These are phyloP conservation scores for Dipodomys merriami DNA, from an alignment of 2,113 vertebrate species.

Conservation along the genomic window DNA sequence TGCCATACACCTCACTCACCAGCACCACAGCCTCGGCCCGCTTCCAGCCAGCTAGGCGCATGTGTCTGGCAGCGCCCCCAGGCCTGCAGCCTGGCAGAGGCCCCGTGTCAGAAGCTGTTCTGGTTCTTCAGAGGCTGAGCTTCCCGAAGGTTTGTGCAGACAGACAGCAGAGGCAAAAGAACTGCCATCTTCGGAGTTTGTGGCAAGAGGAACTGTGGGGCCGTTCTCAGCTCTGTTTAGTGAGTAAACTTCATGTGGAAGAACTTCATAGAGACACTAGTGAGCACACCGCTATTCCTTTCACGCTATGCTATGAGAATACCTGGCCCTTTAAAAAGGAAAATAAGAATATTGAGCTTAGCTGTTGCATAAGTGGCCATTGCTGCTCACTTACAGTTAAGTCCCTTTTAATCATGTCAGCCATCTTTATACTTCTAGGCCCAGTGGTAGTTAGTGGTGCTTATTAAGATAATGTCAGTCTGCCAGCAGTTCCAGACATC, in stretches of 20 bases:
- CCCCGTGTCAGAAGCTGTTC: no score
- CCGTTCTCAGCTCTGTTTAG: neutral
- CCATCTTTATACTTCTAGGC: neutral
- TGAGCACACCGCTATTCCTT: no score
- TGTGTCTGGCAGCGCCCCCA: fast-evolving
- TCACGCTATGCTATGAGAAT: neutral
- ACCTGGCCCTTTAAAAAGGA: no score
- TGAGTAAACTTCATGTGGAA: neutral
- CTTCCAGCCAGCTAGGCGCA: no score
- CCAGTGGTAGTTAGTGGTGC: neutral
- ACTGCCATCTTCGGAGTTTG: fast-evolving
- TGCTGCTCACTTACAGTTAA: neutral
- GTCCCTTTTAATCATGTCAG: neutral
- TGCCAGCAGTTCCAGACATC: neutral
- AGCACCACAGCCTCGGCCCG: neutral
- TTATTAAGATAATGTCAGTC: neutral
- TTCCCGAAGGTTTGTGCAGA: neutral
- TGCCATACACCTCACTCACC: neutral
- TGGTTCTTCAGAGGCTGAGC: neutral
- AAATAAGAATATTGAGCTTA: neutral
- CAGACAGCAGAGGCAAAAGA: neutral
- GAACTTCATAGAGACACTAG: neutral
- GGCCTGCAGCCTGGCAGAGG: no score
- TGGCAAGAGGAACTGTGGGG: neutral
- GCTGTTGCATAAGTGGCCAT: no score